phyloP scores from a whole-genome alignment of 53 echinoderm and acorn worm species.

The Henricia sp. region DNA sequence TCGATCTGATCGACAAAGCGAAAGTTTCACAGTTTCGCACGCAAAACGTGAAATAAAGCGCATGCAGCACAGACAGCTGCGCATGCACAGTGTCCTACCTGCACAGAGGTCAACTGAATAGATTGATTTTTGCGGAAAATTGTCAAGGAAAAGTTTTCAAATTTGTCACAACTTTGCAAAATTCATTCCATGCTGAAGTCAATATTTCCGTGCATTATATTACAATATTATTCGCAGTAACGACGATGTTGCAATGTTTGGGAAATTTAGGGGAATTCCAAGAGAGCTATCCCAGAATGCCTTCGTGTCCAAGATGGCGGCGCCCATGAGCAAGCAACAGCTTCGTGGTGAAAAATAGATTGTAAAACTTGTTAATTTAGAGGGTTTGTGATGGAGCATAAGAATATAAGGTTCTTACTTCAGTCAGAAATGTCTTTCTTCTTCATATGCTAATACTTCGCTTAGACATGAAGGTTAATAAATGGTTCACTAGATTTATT shows the following conservation, averaged over 20 bases:
- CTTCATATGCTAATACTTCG: too few relatives aligned
- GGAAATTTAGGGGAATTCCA: conserved; percentile 12
- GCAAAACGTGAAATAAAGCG: not conserved
- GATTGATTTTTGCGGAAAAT: not conserved
- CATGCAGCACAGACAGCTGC: not conserved
- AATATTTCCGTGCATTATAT: not conserved
- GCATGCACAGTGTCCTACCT: not conserved
- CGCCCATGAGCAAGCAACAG: too few relatives aligned
- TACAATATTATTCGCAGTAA: not conserved
- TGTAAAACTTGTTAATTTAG: too few relatives aligned
- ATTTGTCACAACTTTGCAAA: not conserved
- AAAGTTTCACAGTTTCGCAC: not conserved
- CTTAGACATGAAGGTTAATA: too few relatives aligned
- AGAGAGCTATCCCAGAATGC: conserved; percentile 33
- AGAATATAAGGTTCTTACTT: too few relatives aligned
- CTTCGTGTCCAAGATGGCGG: conserved; percentile 20
- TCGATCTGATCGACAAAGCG: not conserved
- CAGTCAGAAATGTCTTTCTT: too few relatives aligned
- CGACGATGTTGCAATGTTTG: conserved; percentile 5
- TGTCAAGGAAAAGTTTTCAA: not conserved
- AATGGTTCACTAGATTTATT: too few relatives aligned
- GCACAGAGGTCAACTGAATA: not conserved
- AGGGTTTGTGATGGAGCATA: too few relatives aligned
- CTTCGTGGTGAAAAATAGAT: too few relatives aligned
- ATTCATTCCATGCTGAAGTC: not conserved